These are phyloP conservation scores for Caenorhabditis elegans DNA, from an alignment of 1,140 invertebrate species.

Conservation along the genomic window WBcel235 BX284605.5:11675001-11675500, in stretches of 20 bases:
- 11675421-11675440: not conserved
- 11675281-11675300: not conserved
- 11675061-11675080: not conserved
- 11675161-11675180: not conserved
- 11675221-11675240: conserved; percentile 19
- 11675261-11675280: conserved; percentile 25
- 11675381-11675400: not conserved
- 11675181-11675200: not conserved
- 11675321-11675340: not conserved
- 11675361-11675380: not conserved
- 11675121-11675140: not conserved
- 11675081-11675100: not conserved
- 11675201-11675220: conserved; percentile 5
- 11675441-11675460: not conserved
- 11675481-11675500: too few species aligned
- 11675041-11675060: not conserved
- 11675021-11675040: not conserved
- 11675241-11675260: conserved; percentile 29
- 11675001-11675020: conserved; percentile 3
- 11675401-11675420: not conserved
- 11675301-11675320: not conserved
- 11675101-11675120: not conserved
- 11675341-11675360: not conserved
- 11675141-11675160: not conserved
- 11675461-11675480: too few species aligned